Evolutionary conservation across 2,888 invertebrate genomes (phyloP).

Genomic region (Tridacna crocea): DNA sequence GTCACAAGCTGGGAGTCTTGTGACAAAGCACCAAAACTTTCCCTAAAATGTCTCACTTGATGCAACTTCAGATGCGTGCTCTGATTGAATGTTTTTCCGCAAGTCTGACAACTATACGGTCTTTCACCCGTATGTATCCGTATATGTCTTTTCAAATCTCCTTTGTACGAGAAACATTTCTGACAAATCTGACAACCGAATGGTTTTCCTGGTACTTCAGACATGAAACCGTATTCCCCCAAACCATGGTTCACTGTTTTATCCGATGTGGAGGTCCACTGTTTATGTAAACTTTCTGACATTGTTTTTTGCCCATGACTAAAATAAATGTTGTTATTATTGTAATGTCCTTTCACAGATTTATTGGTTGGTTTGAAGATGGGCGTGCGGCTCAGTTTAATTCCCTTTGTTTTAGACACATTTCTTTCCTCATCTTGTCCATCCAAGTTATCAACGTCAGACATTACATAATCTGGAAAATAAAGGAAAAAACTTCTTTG

Average conservation of each 20-base stretch:
- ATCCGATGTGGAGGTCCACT: background rate
- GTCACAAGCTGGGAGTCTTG: background rate
- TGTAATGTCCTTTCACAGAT: background rate
- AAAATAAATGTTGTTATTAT: background rate
- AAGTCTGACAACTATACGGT: slow-evolving; percentile 44
- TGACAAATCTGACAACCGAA: slow-evolving; percentile 42
- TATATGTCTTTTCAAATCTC: slow-evolving; percentile 42
- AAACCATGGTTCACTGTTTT: slow-evolving; percentile 10
- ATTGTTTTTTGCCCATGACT: background rate
- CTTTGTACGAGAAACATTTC: slow-evolving; percentile 41
- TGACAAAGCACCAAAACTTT: background rate
- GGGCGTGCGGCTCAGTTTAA: slow-evolving; percentile 10
- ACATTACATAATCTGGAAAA: slow-evolving; percentile 10
- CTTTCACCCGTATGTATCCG: slow-evolving; percentile 57
- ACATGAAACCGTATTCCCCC: slow-evolving; percentile 32
- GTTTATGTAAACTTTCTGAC: background rate
- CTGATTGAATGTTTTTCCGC: slow-evolving; percentile 46
- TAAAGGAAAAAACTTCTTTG: background rate
- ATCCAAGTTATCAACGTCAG: background rate
- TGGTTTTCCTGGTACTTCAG: slow-evolving; percentile 23
- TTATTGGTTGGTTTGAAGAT: slow-evolving; percentile 5
- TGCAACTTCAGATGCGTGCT: slow-evolving; percentile 28
- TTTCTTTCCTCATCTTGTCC: background rate
- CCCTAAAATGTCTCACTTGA: slow-evolving; percentile 21
- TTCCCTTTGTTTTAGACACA: background rate